phyloP scores from a whole-genome alignment of 2,888 invertebrate species.

The Petrolisthes cinctipes region DNA sequence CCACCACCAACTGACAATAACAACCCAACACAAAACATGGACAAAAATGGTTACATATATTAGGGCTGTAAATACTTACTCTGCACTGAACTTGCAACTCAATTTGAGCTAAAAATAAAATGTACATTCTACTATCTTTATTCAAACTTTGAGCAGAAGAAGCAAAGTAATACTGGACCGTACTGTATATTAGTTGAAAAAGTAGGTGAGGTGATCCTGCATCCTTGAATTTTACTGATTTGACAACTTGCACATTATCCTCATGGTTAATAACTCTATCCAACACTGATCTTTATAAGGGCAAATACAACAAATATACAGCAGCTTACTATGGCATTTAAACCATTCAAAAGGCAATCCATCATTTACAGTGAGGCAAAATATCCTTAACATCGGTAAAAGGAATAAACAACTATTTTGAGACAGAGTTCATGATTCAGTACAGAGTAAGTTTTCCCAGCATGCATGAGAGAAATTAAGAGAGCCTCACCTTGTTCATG shows the following conservation, averaged over 20 bases:
- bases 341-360: too few relatives aligned
- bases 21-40: background rate
- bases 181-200: too few relatives aligned
- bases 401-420: background rate
- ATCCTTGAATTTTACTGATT: too few relatives aligned
- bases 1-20: background rate
- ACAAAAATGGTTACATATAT: background rate
- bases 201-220: too few relatives aligned
- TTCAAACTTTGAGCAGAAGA: too few relatives aligned
- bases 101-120: background rate
- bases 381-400: background rate
- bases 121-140: background rate
- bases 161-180: too few relatives aligned
- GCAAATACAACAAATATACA: too few relatives aligned
- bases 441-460: conserved; percentile 1
- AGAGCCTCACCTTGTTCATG: conserved; percentile 37
- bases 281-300: too few relatives aligned
- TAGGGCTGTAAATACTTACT: background rate
- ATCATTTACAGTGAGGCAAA: too few relatives aligned
- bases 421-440: background rate
- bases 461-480: background rate
- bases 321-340: too few relatives aligned
- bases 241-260: too few relatives aligned
- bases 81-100: background rate
- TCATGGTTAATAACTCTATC: too few relatives aligned